A percentile compares a stretch with the other conserved stretches of the same genome.
phyloP scores from a whole-genome alignment of 2,797 vertebrate species.

The Esox lucius region DNA sequence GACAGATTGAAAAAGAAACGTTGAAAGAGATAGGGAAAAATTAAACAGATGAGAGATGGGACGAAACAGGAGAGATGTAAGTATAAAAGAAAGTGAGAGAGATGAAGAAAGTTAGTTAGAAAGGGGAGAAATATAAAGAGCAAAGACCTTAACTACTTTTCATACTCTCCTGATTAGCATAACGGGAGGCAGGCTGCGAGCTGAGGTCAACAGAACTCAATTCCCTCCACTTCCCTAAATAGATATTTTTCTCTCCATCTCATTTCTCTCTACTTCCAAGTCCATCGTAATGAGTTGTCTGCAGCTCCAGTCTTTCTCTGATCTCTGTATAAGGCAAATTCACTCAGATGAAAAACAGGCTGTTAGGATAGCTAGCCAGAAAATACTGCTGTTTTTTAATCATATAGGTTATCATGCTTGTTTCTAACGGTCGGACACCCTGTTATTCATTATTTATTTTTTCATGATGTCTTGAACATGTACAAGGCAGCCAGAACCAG shows the following conservation, averaged over 20 bases:
- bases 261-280: slow-evolving; percentile 10
- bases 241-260: slow-evolving; percentile 24
- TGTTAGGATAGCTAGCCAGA: too few relatives aligned
- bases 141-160: slow-evolving; percentile 9
- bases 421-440: too few relatives aligned
- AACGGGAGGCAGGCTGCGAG: slow-evolving; percentile 38
- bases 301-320: background rate
- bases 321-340: slow-evolving; percentile 53
- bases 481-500: too few relatives aligned
- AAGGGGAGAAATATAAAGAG: slow-evolving; percentile 27
- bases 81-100: background rate
- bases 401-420: too few relatives aligned
- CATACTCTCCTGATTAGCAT: slow-evolving; percentile 7
- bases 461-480: too few relatives aligned
- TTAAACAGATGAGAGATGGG: background rate
- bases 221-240: slow-evolving; percentile 39
- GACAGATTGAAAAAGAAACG: slow-evolving; percentile 24
- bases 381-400: too few relatives aligned
- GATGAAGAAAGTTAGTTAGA: slow-evolving; percentile 24
- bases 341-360: slow-evolving; percentile 39
- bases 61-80: slow-evolving; percentile 25
- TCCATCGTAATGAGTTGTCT: background rate
- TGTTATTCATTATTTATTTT: too few relatives aligned
- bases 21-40: slow-evolving; percentile 16
- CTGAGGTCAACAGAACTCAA: slow-evolving; percentile 31